These are phyloP conservation scores for Tenodera sinensis DNA, from an alignment of 2,888 invertebrate genomes.

Conservation along the genomic window DNA sequence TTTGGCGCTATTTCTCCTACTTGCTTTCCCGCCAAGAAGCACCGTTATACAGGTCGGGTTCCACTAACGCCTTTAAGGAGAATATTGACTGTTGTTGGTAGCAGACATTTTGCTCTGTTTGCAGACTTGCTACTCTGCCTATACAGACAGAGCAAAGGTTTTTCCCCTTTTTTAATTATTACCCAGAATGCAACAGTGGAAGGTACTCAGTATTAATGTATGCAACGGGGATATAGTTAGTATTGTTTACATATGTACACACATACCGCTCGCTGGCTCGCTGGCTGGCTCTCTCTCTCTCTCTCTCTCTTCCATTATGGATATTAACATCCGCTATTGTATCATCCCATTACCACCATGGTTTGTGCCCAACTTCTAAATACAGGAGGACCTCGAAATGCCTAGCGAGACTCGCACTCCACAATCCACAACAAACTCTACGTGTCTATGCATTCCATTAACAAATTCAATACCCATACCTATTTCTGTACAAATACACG, in stretches of 20 bases:
- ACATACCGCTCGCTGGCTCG: not conserved
- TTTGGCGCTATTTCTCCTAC: too few species aligned
- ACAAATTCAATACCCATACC: too few species aligned
- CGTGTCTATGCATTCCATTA: too few species aligned
- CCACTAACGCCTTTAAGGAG: not conserved
- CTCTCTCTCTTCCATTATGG: conserved; percentile 3
- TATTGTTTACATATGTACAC: conserved; percentile 5
- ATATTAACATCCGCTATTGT: not conserved
- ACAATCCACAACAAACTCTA: too few species aligned
- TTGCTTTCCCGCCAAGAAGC: not conserved
- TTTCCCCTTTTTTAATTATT: not conserved
- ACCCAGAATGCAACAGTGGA: not conserved
- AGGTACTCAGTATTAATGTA: conserved; percentile 3
- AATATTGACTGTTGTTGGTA: not conserved
- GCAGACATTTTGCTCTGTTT: not conserved
- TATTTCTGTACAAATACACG: too few species aligned
- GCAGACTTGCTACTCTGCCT: not conserved
- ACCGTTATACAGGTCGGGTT: not conserved
- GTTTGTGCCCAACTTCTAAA: not conserved
- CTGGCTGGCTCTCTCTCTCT: not conserved
- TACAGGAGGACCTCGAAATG: not conserved
- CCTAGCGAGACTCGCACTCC: not conserved
- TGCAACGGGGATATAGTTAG: not conserved
- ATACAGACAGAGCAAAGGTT: not conserved
- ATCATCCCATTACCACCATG: not conserved